Base-by-base conservation (phyloP, 2,113 vertebrate genomes). In the Scolopax mira region DNA sequence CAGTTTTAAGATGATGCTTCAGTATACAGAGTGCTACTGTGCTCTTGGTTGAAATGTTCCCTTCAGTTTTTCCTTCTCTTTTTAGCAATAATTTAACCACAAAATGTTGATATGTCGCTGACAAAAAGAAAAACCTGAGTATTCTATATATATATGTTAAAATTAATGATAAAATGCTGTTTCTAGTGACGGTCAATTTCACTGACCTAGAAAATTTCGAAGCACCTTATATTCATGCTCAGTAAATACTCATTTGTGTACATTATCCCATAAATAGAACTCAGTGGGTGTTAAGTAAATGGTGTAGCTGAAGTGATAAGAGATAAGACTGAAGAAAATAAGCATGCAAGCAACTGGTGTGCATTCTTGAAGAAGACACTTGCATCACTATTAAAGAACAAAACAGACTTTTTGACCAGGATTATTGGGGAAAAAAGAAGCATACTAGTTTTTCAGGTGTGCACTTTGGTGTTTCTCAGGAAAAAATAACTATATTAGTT, bases 291-390 rank as follows among this genome's bases (percentile, higher is more conserved):
- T 44, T 85, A 49, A 90, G 61, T 79, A 93, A 94, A 92, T 78
- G n/a, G 61, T 96, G 92, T 49, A 88, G 11, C 21, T 84, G 71
- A 90, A 42, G 65, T 71, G 70, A 80, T 91, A 77, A 96, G 85
- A 74, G 85, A 85, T 86, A 82, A 96, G 70, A 48, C 28, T 89
- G 39, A 41, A 72, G 65, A 69, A 96, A 88, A 86, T 13, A 93
- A 78, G 35, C 51, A 41, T 9, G 4, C 51, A 84, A 95, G 86
- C 10, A 79, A 57, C 71, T 44, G 30, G n/a, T 11, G 23, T 74
- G 44, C 5, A 2, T 54, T 73, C 83, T 64, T 85, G 58, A 71
- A 66, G 51, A 92, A 69, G 41, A 39, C 4, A 23, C 7, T 75
- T 90, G 33, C 8, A 7, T 78, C 3, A 1, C 16, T 52, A 11